Evolutionary conservation across 2,797 vertebrate species (phyloP), one percentile per base, ranked within the genome.

Genomic region (Geotrypetes seraphini): DNA sequence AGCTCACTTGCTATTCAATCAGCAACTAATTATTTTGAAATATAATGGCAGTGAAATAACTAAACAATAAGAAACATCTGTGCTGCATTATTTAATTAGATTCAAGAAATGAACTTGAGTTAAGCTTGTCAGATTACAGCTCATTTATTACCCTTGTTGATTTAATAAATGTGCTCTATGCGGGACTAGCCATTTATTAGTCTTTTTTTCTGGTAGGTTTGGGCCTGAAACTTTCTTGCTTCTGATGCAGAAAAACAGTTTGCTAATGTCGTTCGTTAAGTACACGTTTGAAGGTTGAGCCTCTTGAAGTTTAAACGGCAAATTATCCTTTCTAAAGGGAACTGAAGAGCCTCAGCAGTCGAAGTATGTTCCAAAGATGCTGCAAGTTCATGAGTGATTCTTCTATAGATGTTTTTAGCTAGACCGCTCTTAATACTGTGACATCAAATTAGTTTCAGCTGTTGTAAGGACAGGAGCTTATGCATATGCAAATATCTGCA

Each of bases 181-280:
- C 10, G 30, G 42, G 39, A 31, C 37, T 50, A 56, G 57, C 56
- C 38, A 49, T 53, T 63, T 28, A 33, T 39, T 24, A 45, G 47
- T 23, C 42, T 53, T 57, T n/a, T 61, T 51, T 39, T 56, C 12
- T 24, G 10, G 18, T 40, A 12, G 25, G 5, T 9, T 9, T 24
- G n/a, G n/a, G 15, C 15, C 5, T 14, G 9, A 15, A 24, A 9
- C 25, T 13, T 10, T 14, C 24, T 10, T 25, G 24, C n/a, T n/a
- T n/a, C n/a, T n/a, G n/a, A n/a, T n/a, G n/a, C n/a, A n/a, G n/a
- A n/a, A n/a, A n/a, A n/a, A n/a, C n/a, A n/a, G 4, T 13, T 25
- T 13, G 9, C 13, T 13, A 25, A 5, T 25, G 13, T 9, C 6
- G 13, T n/a, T n/a, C n/a, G n/a, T n/a, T n/a, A n/a, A n/a, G n/a